phyloP scores from a whole-genome alignment of 1,140 invertebrate species.

The Caenorhabditis tropicalis region DNA sequence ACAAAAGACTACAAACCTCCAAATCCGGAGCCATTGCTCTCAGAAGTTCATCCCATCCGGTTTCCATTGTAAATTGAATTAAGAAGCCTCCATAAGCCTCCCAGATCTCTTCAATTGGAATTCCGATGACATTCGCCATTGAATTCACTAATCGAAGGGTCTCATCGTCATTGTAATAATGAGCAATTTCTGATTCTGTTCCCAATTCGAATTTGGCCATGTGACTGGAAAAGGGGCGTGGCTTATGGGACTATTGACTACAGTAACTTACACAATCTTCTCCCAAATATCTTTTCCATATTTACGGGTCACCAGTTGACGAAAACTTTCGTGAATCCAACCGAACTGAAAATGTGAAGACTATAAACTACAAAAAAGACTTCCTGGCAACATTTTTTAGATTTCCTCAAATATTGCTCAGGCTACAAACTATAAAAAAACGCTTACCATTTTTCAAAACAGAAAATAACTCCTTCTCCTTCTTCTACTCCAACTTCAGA shows the following conservation, averaged over 20 bases:
- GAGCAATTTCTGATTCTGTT: constrained; percentile 68
- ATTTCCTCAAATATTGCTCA: too few species aligned
- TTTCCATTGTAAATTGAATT: constrained; percentile 72
- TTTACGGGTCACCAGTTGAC: constrained; percentile 69
- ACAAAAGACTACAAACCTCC: constrained; percentile 54
- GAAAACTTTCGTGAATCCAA: constrained; percentile 71
- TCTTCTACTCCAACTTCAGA: neutral
- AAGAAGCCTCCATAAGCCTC: constrained; percentile 71
- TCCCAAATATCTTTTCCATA: constrained; percentile 69
- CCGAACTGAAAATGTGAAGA: constrained; percentile 65
- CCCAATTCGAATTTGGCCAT: constrained; percentile 71
- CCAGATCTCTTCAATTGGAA: constrained; percentile 70
- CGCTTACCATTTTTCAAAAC: too few species aligned
- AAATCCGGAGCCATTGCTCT: constrained; percentile 69
- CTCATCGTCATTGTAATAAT: constrained; percentile 70
- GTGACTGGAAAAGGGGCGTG: constrained; percentile 61
- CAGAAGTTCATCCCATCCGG: constrained; percentile 71
- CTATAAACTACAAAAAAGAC: neutral
- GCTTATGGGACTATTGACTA: neutral
- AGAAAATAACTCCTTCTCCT: too few species aligned
- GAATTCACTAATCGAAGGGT: constrained; percentile 66
- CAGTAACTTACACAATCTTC: constrained; percentile 65
- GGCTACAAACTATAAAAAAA: too few species aligned
- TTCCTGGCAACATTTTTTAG: neutral
- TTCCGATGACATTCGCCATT: constrained; percentile 68